A percentile compares a stretch with the other conserved stretches of the same genome.
These are phyloP conservation scores for Psophia crepitans DNA, from an alignment of 2,113 vertebrate genomes.

Conservation along the genomic window DNA sequence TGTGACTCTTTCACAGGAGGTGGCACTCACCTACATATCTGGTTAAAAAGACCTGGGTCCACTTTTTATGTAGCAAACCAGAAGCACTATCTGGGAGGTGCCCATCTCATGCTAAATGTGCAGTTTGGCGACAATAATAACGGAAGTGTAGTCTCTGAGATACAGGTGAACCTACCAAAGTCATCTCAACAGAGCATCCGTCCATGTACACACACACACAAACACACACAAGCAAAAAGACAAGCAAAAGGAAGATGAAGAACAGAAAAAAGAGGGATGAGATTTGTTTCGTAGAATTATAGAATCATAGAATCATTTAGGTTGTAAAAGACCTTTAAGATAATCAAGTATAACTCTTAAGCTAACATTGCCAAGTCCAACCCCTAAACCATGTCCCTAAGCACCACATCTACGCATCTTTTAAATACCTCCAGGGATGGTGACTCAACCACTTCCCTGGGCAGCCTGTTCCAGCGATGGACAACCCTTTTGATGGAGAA, in stretches of 20 bases:
- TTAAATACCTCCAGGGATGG: background rate
- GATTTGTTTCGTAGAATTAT: background rate
- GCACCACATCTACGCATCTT: background rate
- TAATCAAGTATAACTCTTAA: fast-evolving
- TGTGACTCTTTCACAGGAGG: no score
- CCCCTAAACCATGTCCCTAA: background rate
- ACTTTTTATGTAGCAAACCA: no score
- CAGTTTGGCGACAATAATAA: background rate
- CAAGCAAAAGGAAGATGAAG: background rate
- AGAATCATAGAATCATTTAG: background rate
- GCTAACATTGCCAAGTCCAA: no score
- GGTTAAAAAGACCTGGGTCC: no score
- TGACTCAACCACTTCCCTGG: background rate
- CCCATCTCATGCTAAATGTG: background rate
- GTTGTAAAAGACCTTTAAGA: background rate
- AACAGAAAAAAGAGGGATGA: background rate
- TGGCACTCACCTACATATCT: no score
- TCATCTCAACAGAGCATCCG: no score
- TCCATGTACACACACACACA: no score
- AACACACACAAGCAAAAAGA: background rate
- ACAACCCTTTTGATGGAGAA: no score
- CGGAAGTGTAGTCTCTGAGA: background rate
- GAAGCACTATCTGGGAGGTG: no score
- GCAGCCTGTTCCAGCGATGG: background rate
- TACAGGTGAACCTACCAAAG: background rate